phyloP scores from a whole-genome alignment of 1,140 invertebrate species.

The Saccostrea echinata region DNA sequence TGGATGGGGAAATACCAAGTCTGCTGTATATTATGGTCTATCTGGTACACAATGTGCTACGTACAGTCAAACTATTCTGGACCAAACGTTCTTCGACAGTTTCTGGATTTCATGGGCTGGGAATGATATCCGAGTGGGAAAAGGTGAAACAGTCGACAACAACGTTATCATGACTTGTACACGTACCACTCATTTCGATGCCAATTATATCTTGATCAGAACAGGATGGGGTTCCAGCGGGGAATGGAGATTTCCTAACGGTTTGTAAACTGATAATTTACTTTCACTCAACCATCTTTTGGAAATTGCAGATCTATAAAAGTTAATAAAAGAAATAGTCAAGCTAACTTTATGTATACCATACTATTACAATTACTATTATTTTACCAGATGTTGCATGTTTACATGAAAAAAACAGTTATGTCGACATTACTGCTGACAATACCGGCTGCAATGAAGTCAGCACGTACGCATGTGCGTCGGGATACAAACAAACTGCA shows the following conservation, averaged over 20 bases:
- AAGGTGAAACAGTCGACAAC: neutral
- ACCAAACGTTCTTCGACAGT: neutral
- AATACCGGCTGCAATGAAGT: neutral
- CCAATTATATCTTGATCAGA: neutral
- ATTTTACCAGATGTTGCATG: neutral
- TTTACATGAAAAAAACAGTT: neutral
- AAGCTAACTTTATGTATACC: too few species aligned
- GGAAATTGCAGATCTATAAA: too few species aligned
- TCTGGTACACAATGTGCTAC: neutral
- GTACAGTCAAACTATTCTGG: neutral
- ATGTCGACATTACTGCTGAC: neutral
- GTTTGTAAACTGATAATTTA: neutral
- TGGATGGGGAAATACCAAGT: neutral
- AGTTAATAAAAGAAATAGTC: too few species aligned
- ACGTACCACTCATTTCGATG: neutral
- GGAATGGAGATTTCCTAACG: constrained; percentile 7
- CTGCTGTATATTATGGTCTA: neutral
- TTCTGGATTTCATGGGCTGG: constrained; percentile 2
- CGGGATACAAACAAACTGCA: neutral
- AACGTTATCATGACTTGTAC: neutral
- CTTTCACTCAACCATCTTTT: too few species aligned
- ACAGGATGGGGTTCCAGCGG: neutral
- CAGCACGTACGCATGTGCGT: neutral
- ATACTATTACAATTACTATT: too few species aligned
- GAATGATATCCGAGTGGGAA: neutral